Conservation (phyloP, 2,888 invertebrate species). For the Choristoneura rosaceana region DNA sequence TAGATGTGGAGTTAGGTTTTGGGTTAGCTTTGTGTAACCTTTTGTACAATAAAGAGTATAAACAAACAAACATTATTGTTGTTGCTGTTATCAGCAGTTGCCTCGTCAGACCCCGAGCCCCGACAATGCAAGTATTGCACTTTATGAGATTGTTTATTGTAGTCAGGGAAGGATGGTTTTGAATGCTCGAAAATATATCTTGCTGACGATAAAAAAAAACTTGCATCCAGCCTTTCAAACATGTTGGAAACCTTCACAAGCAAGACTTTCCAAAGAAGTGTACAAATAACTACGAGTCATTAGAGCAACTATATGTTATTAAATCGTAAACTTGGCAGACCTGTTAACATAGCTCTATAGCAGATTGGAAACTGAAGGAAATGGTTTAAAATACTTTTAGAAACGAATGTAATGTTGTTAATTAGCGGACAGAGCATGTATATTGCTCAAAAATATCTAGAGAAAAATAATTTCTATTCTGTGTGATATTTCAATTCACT, state of each 20-base stretch:
- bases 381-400: neutral
- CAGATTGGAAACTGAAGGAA: neutral
- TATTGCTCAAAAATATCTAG: neutral
- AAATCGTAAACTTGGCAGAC: conserved; percentile 17
- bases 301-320: conserved; percentile 13
- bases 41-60: too few relatives aligned
- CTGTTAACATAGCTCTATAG: neutral
- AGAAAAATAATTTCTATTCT: too few relatives aligned
- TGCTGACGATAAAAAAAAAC: neutral
- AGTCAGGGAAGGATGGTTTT: too few relatives aligned
- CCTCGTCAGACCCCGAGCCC: neutral
- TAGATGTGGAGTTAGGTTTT: too few relatives aligned
- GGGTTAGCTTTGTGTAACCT: too few relatives aligned
- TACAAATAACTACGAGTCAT: conserved; percentile 17
- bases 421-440: neutral
- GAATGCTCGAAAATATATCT: too few relatives aligned
- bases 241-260: conserved; percentile 1
- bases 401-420: neutral
- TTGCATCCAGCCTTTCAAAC: neutral
- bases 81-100: neutral
- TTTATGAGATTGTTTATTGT: neutral
- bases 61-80: too few relatives aligned
- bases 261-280: conserved; percentile 27
- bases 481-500: too few relatives aligned
- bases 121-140: neutral